Conservation (phyloP, 2,888 invertebrate species). For the Chloroclystis v-ata region DNA sequence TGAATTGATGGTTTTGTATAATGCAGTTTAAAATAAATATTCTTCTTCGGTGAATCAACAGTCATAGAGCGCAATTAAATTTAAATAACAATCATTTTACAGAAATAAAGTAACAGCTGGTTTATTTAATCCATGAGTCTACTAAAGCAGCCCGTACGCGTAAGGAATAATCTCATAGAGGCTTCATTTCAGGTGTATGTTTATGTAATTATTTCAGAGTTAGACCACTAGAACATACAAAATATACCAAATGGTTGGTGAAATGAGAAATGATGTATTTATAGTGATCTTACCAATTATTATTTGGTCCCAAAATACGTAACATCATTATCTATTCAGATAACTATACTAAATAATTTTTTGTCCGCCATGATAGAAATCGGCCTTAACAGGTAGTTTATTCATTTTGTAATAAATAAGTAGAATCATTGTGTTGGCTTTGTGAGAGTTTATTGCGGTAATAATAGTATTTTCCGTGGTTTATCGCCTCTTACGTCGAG, state of each 20-base stretch:
- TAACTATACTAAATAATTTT: too few relatives aligned
- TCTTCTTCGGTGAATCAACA: conserved; percentile 10
- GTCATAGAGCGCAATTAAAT: conserved; percentile 25
- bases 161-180: too few relatives aligned
- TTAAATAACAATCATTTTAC: conserved; percentile 30
- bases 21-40: conserved; percentile 22
- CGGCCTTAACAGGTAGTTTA: conserved; percentile 24
- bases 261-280: too few relatives aligned
- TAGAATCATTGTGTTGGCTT: conserved; percentile 35
- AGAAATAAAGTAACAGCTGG: conserved; percentile 29
- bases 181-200: too few relatives aligned
- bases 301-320: too few relatives aligned
- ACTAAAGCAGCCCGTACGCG: conserved; percentile 2
- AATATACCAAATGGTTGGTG: too few relatives aligned
- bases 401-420: conserved; percentile 42
- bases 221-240: too few relatives aligned
- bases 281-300: too few relatives aligned
- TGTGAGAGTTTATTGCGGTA: conserved; percentile 29
- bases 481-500: conserved; percentile 39
- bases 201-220: too few relatives aligned
- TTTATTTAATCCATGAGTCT: conserved; percentile 27
- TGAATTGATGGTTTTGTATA: conserved; percentile 17
- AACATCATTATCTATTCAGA: too few relatives aligned
- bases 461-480: conserved; percentile 28
- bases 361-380: not conserved